Evolutionary conservation across 2,113 vertebrate genomes (phyloP), one percentile per base, ranked within the genome.

Genomic region (Mormoops blainvillei): DNA sequence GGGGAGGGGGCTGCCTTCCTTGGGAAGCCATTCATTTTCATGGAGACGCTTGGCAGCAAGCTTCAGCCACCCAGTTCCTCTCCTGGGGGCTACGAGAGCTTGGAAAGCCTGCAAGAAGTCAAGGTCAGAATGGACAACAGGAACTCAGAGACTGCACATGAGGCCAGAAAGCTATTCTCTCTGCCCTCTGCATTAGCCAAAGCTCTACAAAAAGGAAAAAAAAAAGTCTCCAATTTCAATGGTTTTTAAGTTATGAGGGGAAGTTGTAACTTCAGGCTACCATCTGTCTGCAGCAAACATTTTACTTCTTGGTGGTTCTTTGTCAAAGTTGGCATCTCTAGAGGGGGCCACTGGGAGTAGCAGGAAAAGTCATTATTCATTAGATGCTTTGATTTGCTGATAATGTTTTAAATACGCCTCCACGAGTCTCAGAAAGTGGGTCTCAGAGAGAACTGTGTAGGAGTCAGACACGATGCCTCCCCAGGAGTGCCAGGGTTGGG

Each of bases 181-280:
- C 94, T 61, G 89, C 89, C 78, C 96, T 94, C 96, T 96, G 96
- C 80, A 78, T 78, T 58, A 56, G 94, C 81, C 96, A 85, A 91
- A 95, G 86, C 84, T 81, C 52, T 65, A 50, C 26, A 28, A 65
- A 52, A 61, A 50, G 19, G 8, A 1, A 93, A 95, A 80, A 93
- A 41, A 20, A 58, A 1, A 8, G 36, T 43, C 63, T 97, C 76
- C 92, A 94, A 97, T 98, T 97, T 95, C 98, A 97, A 58, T 65
- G 95, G 96, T 87, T 97, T 97, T 95, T 87, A 98, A 98, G 95
- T 98, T 97, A 91, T 76, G 91, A 97, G 96, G 91, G 94, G 90
- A 98, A 97, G 97, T 89, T 95, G 68, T 96, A 96, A 97, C 98
- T 98, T 95, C 94, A 92, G 98, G 98, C 97, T 97, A 97, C 97